Conservation (phyloP, 2,888 invertebrate species). For the Macrosoma leucophasiata region DNA sequence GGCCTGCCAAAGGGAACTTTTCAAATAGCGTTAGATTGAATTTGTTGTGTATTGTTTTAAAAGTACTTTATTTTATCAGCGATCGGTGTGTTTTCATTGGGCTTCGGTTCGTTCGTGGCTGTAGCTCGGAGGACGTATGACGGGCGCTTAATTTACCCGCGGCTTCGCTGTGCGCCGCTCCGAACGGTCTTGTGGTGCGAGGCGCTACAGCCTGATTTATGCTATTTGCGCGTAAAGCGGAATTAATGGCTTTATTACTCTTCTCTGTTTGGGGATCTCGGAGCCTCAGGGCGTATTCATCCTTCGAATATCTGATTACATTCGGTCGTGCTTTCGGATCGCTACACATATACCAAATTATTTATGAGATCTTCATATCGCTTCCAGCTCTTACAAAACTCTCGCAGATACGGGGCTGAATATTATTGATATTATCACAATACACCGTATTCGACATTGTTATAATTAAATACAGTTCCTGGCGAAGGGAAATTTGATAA, state of each 20-base stretch:
- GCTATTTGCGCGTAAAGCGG: conserved; percentile 73
- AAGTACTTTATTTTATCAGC: no score
- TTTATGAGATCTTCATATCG: conserved; percentile 10
- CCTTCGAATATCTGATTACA: conserved; percentile 11
- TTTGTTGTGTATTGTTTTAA: no score
- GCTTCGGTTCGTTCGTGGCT: no score
- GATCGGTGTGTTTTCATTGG: no score
- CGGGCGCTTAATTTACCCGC: conserved; percentile 58
- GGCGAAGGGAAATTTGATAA: no score
- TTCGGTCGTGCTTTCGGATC: conserved; percentile 17
- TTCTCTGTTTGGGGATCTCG: conserved; percentile 66
- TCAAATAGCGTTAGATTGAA: no score
- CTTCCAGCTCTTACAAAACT: no score
- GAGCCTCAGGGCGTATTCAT: conserved; percentile 22
- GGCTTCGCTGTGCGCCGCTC: conserved; percentile 46
- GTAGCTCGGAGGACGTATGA: conserved; percentile 56
- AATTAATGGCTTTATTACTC: conserved; percentile 74
- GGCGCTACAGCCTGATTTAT: conserved; percentile 70
- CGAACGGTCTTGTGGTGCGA: conserved; percentile 59
- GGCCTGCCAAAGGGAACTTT: no score
- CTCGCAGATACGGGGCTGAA: no score
- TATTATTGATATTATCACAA: no score
- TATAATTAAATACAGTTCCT: no score
- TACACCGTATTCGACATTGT: no score
- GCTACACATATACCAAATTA: conserved; percentile 9